These are phyloP conservation scores for Hoplostethus mediterraneus DNA, from an alignment of 2,797 vertebrate species.

Conservation along the genomic window DNA sequence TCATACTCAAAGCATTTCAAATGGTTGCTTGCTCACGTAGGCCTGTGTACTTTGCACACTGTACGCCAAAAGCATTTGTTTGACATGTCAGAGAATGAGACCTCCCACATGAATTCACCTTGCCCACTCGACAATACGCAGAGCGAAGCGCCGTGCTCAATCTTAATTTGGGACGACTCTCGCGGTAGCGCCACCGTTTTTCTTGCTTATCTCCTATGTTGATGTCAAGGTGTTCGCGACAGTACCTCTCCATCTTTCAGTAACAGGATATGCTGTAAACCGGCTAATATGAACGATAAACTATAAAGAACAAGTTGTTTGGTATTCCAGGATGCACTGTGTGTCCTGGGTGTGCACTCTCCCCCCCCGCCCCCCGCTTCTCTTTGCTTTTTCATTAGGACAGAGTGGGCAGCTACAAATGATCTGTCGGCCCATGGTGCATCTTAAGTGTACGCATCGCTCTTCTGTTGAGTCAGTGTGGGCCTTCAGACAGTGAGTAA, in stretches of 20 bases:
- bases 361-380: slow-evolving; percentile 42
- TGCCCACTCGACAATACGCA: slow-evolving; percentile 56
- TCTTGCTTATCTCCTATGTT: slow-evolving; percentile 35
- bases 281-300: slow-evolving; percentile 43
- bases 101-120: slow-evolving; percentile 65
- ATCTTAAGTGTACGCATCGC: slow-evolving; percentile 32
- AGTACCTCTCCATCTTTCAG: slow-evolving; percentile 39
- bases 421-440: slow-evolving; percentile 41
- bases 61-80: slow-evolving; percentile 41
- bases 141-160: slow-evolving; percentile 44
- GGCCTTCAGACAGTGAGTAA: slow-evolving; percentile 57
- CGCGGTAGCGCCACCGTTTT: slow-evolving; percentile 53
- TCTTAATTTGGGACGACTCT: slow-evolving; percentile 58
- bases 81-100: slow-evolving; percentile 52
- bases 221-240: slow-evolving; percentile 43
- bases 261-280: slow-evolving; percentile 39
- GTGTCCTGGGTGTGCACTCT: slow-evolving; percentile 44
- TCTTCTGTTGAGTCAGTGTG: slow-evolving; percentile 39
- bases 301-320: slow-evolving; percentile 38
- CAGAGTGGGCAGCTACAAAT: slow-evolving; percentile 46
- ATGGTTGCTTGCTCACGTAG: slow-evolving; percentile 20
- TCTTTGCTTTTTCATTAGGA: slow-evolving; percentile 64
- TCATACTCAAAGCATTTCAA: slow-evolving; percentile 44
- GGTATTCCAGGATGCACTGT: slow-evolving; percentile 40
- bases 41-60: slow-evolving; percentile 27